phyloP scores from a whole-genome alignment of 2,113 vertebrate species.

The Xiphophorus maculatus region DNA sequence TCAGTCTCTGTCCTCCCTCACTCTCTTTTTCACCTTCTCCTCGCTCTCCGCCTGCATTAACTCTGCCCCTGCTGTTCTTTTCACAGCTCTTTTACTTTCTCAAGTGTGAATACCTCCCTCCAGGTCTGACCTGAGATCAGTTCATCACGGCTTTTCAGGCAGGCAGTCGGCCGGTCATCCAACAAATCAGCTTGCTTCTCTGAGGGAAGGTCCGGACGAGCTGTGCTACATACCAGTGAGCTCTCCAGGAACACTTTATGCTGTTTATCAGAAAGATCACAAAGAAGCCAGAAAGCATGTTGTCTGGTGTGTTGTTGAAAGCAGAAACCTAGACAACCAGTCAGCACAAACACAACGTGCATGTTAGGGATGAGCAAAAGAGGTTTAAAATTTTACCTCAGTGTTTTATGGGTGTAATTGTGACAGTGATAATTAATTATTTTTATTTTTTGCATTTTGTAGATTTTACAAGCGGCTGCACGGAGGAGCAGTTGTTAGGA shows the following conservation, averaged over 20 bases:
- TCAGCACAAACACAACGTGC: too few species aligned
- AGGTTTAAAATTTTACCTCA: too few species aligned
- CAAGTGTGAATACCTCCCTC: background rate
- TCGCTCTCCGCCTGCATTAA: background rate
- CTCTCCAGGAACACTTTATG: background rate
- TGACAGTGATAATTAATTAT: too few species aligned
- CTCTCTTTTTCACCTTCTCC: conserved; percentile 24
- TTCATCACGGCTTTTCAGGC: conserved; percentile 15
- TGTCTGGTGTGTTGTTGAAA: background rate
- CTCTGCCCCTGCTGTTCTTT: background rate
- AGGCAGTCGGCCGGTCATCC: background rate
- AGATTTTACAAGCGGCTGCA: too few species aligned
- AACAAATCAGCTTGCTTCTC: conserved; percentile 17
- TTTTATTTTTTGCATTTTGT: too few species aligned
- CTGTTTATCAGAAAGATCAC: background rate
- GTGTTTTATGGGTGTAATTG: too few species aligned
- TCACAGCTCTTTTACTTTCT: conserved; percentile 8
- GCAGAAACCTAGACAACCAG: background rate
- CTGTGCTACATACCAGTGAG: background rate
- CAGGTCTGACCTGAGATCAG: background rate
- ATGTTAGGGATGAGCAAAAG: too few species aligned
- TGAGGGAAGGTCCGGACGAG: conserved; percentile 11
- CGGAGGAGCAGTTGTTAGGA: too few species aligned
- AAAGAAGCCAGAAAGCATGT: background rate
- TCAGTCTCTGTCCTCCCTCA: conserved; percentile 18